These are phyloP conservation scores for Cavia aperea DNA, from an alignment of 2,113 vertebrate species.

Conservation along the genomic window DNA sequence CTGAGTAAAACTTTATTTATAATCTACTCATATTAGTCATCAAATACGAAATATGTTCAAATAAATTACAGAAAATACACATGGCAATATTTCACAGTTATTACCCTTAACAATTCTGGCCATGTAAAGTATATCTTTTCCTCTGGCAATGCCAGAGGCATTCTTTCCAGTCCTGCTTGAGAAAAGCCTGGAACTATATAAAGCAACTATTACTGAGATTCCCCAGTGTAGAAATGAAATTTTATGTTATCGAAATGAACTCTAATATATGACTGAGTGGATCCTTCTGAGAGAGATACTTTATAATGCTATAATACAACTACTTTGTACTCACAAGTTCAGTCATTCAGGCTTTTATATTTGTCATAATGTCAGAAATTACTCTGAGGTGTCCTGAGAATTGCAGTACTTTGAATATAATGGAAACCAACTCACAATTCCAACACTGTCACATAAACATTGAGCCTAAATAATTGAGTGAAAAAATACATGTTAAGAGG, in stretches of 20 bases:
- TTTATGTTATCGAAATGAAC: constrained; percentile 62
- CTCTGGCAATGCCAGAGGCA: constrained; percentile 19
- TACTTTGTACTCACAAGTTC: constrained; percentile 60
- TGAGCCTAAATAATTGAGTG: constrained; percentile 51
- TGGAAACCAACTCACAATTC: constrained; percentile 58
- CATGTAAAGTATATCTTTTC: neutral
- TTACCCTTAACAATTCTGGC: neutral
- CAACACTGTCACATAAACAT: constrained; percentile 57
- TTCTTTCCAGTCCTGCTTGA: constrained; percentile 55
- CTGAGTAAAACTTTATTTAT: neutral
- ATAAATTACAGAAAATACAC: neutral
- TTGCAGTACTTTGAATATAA: constrained; percentile 60
- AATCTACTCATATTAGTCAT: neutral
- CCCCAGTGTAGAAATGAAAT: constrained; percentile 58
- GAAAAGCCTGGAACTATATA: constrained; percentile 26
- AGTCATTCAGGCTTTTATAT: constrained; percentile 67
- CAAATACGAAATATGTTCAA: neutral
- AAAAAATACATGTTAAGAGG: constrained; percentile 36
- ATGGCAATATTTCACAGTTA: neutral
- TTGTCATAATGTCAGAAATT: constrained; percentile 71
- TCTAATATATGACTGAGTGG: constrained; percentile 61
- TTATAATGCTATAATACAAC: constrained; percentile 61
- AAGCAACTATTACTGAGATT: constrained; percentile 48
- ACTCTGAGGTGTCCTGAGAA: constrained; percentile 58
- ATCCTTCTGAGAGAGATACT: constrained; percentile 65